These are phyloP conservation scores for Corythaixoides concolor DNA, from an alignment of 2,113 vertebrate genomes.

Conservation along the genomic window DNA sequence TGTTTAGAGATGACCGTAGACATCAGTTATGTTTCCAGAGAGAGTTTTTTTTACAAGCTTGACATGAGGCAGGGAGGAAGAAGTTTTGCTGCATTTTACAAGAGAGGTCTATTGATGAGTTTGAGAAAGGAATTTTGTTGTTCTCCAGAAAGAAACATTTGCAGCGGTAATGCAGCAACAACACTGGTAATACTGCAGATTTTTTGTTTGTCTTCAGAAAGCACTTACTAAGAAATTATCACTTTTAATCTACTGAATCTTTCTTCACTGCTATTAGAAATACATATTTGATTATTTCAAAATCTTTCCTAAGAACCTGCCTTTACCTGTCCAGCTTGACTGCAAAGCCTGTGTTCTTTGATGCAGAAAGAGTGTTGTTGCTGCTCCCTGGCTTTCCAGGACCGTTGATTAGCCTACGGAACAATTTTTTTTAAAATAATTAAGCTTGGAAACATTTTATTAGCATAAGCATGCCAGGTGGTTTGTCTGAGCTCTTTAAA, in stretches of 20 bases:
- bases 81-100: not conserved
- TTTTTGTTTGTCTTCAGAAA: not conserved
- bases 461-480: not conserved
- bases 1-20: not conserved
- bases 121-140: not conserved
- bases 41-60: not conserved
- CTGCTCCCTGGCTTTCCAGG: not conserved
- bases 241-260: not conserved
- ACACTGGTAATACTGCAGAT: not conserved
- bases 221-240: not conserved
- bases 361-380: not conserved
- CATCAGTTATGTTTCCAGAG: not conserved
- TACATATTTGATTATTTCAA: accelerated
- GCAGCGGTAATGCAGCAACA: not conserved
- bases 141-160: not conserved
- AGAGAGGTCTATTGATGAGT: not conserved
- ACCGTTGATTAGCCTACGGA: not conserved
- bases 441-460: not conserved
- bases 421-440: not conserved
- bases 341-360: not conserved
- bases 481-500: not conserved
- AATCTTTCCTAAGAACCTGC: not conserved
- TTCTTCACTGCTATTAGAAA: not conserved
- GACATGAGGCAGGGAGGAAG: not conserved
- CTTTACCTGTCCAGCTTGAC: not conserved